phyloP scores from a whole-genome alignment of 2,113 vertebrate species.

The Varanus salvator region DNA sequence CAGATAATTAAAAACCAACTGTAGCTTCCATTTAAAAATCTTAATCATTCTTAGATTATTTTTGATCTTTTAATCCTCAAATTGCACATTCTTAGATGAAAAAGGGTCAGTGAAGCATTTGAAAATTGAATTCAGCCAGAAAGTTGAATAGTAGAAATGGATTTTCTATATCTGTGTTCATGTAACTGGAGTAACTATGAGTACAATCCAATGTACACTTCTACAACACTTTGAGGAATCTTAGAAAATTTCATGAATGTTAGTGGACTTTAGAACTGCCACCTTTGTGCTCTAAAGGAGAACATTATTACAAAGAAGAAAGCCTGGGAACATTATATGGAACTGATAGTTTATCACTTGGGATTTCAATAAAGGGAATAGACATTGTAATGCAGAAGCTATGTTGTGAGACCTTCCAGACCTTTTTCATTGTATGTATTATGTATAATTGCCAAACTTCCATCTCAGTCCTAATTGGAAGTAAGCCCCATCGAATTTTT shows the following conservation, averaged over 20 bases:
- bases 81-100: conserved; percentile 31
- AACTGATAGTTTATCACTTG: conserved; percentile 30
- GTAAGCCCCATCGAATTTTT: background rate
- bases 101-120: conserved; percentile 34
- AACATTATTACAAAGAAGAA: conserved; percentile 37
- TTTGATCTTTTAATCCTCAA: conserved; percentile 36
- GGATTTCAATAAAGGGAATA: background rate
- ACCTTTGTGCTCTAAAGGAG: background rate
- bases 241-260: conserved; percentile 7
- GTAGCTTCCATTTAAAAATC: background rate
- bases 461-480: conserved; percentile 24
- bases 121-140: conserved; percentile 34
- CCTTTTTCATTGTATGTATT: background rate
- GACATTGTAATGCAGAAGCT: background rate
- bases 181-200: conserved; percentile 50
- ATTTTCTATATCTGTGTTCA: conserved; percentile 51
- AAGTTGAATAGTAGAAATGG: conserved; percentile 20
- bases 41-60: background rate
- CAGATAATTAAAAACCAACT: background rate
- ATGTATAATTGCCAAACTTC: background rate
- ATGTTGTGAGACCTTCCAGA: background rate
- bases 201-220: conserved; percentile 50
- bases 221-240: conserved; percentile 51
- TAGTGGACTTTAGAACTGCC: conserved; percentile 47
- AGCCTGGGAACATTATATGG: conserved; percentile 46